A percentile compares a stretch with the other conserved stretches of the same genome.
Conservation (phyloP, 2,888 invertebrate species). For the Timandra comae region DNA sequence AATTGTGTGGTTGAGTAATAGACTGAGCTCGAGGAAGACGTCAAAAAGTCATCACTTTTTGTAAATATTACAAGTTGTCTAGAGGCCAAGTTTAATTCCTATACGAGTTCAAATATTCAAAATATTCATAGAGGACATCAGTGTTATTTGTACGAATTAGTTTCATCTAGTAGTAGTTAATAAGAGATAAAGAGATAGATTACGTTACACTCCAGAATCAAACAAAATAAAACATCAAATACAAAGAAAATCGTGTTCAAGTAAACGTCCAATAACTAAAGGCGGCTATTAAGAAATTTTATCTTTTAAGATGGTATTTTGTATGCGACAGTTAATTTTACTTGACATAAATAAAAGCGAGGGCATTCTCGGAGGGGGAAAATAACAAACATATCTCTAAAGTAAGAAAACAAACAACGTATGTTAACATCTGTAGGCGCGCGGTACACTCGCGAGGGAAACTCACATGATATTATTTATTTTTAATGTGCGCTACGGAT, state of each 20-base stretch:
- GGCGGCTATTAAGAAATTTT: constrained; percentile 53
- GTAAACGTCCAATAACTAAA: constrained; percentile 33
- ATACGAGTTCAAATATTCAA: too few relatives aligned
- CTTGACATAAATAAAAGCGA: constrained; percentile 70
- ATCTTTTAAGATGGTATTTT: constrained; percentile 40
- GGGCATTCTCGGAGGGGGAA: constrained; percentile 48
- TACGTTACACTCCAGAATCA: too few relatives aligned
- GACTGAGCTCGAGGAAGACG: too few relatives aligned
- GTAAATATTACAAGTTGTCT: too few relatives aligned
- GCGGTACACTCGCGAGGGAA: constrained; percentile 45
- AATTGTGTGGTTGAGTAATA: too few relatives aligned
- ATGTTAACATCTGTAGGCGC: constrained; percentile 74
- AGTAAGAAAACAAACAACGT: constrained; percentile 75
- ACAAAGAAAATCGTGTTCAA: constrained; percentile 11
- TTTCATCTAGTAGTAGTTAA: too few relatives aligned
- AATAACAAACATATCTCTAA: constrained; percentile 74
- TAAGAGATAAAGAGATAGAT: too few relatives aligned
- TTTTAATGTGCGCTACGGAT: too few relatives aligned
- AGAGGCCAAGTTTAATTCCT: too few relatives aligned
- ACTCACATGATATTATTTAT: constrained; percentile 6
- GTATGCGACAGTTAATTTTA: constrained; percentile 64
- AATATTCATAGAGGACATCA: too few relatives aligned
- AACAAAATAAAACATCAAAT: constrained; percentile 22
- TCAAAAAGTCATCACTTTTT: too few relatives aligned
- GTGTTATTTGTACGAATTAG: too few relatives aligned